Evolutionary conservation across 2,113 vertebrate species (phyloP).

Genomic region (Solea solea): DNA sequence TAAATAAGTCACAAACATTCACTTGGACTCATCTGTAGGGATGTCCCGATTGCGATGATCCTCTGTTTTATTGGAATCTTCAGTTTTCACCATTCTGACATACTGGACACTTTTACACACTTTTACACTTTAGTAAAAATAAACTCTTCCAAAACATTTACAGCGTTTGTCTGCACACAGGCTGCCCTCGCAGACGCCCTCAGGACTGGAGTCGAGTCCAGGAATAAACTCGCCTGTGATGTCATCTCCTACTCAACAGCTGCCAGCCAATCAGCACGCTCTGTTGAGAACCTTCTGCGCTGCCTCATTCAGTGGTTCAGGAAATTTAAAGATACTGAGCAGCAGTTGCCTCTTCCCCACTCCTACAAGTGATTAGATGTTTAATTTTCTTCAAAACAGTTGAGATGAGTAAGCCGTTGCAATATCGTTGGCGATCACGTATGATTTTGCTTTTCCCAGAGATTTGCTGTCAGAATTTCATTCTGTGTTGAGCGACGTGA

Average conservation of each 20-base stretch:
- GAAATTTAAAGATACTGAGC: conserved; percentile 49
- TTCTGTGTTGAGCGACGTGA: conserved; percentile 52
- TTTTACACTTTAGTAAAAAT: too few species aligned
- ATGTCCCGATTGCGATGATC: too few species aligned
- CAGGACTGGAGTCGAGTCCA: conserved; percentile 54
- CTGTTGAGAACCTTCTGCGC: conserved; percentile 79
- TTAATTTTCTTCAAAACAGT: neutral
- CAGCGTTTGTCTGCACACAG: conserved; percentile 47
- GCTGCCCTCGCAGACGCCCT: conserved; percentile 78
- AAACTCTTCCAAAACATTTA: too few species aligned
- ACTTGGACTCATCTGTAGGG: too few species aligned
- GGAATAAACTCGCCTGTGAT: conserved; percentile 52
- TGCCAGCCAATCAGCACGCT: conserved; percentile 83
- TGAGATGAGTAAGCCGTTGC: fast-evolving
- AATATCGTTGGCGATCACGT: neutral
- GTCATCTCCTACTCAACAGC: conserved; percentile 86
- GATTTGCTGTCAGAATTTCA: conserved; percentile 84
- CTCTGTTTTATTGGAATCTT: too few species aligned
- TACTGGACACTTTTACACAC: too few species aligned
- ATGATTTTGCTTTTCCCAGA: conserved; percentile 59
- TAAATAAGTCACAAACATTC: neutral
- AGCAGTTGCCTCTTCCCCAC: conserved; percentile 59
- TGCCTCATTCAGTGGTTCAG: conserved; percentile 79
- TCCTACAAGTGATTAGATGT: conserved; percentile 78
- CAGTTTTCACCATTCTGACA: too few species aligned